These are phyloP conservation scores for Hephaestus fuliginosus DNA, from an alignment of 2,797 vertebrate genomes.

Conservation along the genomic window DNA sequence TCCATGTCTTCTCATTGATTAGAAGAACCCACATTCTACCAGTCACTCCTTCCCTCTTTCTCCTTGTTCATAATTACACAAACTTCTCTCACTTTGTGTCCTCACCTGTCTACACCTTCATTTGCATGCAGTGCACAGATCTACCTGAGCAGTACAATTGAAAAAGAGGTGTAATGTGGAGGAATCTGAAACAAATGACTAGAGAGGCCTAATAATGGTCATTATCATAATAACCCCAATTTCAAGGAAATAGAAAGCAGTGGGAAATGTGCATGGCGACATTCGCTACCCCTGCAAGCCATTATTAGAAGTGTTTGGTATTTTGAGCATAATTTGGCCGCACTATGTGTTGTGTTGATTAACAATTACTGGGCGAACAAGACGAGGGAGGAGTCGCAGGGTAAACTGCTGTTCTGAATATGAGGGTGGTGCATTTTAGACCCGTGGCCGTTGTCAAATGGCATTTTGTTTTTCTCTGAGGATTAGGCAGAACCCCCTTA, in stretches of 20 bases:
- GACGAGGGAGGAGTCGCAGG: constrained; percentile 58
- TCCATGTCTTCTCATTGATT: not conserved
- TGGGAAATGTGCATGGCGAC: constrained; percentile 56
- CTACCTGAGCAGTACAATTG: constrained; percentile 29
- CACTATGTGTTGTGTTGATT: constrained; percentile 79
- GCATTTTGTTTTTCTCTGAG: constrained; percentile 80
- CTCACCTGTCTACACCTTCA: constrained; percentile 17
- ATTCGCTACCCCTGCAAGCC: constrained; percentile 55
- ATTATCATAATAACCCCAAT: constrained; percentile 80
- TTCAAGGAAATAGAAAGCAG: constrained; percentile 81
- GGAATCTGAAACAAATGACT: constrained; percentile 70
- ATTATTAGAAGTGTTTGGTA: constrained; percentile 71
- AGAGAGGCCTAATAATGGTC: constrained; percentile 74
- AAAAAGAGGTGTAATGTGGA: constrained; percentile 37
- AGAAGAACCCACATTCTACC: not conserved
- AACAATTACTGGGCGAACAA: constrained; percentile 77
- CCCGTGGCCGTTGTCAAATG: constrained; percentile 71
- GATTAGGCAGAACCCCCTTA: constrained; percentile 85
- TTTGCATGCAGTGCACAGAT: constrained; percentile 34
- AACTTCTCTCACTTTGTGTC: not conserved
- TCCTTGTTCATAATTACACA: not conserved
- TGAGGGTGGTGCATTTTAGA: constrained; percentile 64
- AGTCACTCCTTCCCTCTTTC: not conserved
- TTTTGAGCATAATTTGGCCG: constrained; percentile 65
- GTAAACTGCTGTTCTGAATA: constrained; percentile 66